Evolutionary conservation across 2,888 invertebrate species (phyloP).

Genomic region (Drosophila pegasa): DNA sequence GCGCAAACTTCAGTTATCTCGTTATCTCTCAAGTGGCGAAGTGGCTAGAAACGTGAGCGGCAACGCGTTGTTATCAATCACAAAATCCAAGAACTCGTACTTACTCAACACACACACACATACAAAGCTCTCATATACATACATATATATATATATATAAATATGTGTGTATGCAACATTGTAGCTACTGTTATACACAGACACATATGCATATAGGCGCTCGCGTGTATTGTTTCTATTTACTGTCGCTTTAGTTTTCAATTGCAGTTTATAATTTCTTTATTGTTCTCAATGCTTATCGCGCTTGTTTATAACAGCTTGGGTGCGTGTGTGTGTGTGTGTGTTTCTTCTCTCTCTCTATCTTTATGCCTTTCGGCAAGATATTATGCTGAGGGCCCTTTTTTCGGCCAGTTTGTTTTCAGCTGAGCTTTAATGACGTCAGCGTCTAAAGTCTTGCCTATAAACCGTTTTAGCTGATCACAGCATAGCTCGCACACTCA

Average conservation of each 20-base stretch:
- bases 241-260: constrained; percentile 47
- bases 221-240: constrained; percentile 26
- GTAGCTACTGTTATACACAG: constrained; percentile 8
- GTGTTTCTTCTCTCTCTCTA: background rate
- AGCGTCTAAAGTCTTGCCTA: constrained; percentile 13
- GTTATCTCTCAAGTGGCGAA: constrained; percentile 45
- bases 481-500: constrained; percentile 7
- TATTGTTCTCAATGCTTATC: constrained; percentile 51
- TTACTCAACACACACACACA: constrained; percentile 14
- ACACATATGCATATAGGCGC: background rate
- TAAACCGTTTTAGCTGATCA: constrained; percentile 8
- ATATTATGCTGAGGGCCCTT: constrained; percentile 27
- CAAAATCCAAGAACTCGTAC: constrained; percentile 7
- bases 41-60: constrained; percentile 17
- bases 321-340: background rate
- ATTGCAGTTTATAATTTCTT: constrained; percentile 67
- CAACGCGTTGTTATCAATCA: constrained; percentile 37
- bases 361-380: constrained; percentile 8
- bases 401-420: constrained; percentile 15
- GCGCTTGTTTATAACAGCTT: constrained; percentile 16
- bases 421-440: constrained; percentile 40
- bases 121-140: constrained; percentile 1
- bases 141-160: background rate
- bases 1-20: constrained; percentile 13
- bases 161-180: background rate